Percentiles rank a stretch among this genome's conserved stretches.
These are phyloP conservation scores for Elegia similella DNA, from an alignment of 2,888 invertebrate species.

Conservation along the genomic window DNA sequence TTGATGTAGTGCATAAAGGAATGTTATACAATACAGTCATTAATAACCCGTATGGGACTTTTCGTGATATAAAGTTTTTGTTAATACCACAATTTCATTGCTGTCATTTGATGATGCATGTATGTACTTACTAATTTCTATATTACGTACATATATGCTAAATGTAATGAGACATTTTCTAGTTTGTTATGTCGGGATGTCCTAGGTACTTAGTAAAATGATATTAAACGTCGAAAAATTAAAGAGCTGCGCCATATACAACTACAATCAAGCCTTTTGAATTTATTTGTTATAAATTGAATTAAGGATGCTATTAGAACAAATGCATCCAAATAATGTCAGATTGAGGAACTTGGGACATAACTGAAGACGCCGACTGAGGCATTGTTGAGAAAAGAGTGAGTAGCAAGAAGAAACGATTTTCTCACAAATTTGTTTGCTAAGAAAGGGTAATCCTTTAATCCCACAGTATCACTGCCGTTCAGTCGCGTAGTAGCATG, in stretches of 20 bases:
- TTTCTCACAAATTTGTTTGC: slow-evolving; percentile 61
- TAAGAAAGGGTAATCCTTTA: slow-evolving; percentile 64
- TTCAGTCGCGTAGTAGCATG: slow-evolving; percentile 33
- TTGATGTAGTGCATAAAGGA: slow-evolving; percentile 63
- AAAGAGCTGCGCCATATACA: no score
- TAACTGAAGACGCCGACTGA: not conserved
- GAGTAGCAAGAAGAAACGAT: slow-evolving; percentile 48
- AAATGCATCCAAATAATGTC: no score
- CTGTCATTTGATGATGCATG: not conserved
- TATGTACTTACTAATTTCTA: not conserved
- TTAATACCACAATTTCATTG: slow-evolving; percentile 19
- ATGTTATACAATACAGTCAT: slow-evolving; percentile 63
- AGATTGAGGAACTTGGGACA: no score
- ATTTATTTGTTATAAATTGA: no score
- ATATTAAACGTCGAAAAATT: no score
- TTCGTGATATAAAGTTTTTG: slow-evolving; percentile 51
- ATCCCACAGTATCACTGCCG: slow-evolving; percentile 68
- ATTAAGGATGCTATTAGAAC: no score
- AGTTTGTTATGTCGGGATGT: no score
- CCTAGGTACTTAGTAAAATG: no score
- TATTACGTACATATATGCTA: no score
- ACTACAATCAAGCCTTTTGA: no score
- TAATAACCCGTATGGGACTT: slow-evolving; percentile 76
- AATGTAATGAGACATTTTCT: no score
- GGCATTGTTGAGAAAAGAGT: slow-evolving; percentile 15